Percentiles rank a stretch among this genome's conserved stretches.
These are phyloP conservation scores for Brachionus angularis DNA, from an alignment of 1,140 invertebrate species.

Conservation along the genomic window DNA sequence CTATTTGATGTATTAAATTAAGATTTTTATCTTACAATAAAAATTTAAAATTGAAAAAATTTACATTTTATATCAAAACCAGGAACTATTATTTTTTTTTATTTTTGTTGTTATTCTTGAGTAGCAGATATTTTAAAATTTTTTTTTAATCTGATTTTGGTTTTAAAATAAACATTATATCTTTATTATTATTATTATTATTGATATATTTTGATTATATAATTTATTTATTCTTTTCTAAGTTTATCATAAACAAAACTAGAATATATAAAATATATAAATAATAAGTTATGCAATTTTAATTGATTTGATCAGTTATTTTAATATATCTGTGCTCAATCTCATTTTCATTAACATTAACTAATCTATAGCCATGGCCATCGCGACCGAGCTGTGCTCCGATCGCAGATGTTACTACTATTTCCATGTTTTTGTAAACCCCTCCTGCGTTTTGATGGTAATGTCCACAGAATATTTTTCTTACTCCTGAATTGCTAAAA, in stretches of 20 bases:
- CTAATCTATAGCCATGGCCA: conserved; percentile 59
- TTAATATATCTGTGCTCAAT: conserved; percentile 55
- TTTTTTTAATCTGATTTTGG: neutral
- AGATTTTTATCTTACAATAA: no score
- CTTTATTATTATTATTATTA: neutral
- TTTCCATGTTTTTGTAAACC: conserved; percentile 57
- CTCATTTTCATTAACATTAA: conserved; percentile 52
- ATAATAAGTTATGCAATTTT: neutral
- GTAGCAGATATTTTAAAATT: neutral
- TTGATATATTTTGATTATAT: neutral
- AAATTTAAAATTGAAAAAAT: no score
- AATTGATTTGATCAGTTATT: conserved; percentile 42
- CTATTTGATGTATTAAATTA: no score
- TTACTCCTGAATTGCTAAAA: conserved; percentile 51
- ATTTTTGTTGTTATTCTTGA: no score
- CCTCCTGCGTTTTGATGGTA: conserved; percentile 61
- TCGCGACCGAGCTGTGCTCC: conserved; percentile 59
- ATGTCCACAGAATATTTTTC: conserved; percentile 62
- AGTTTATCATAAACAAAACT: neutral
- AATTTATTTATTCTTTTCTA: neutral
- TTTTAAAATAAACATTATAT: neutral
- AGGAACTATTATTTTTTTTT: no score
- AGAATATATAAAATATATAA: neutral
- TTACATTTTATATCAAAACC: no score
- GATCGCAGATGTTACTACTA: conserved; percentile 62